These are phyloP conservation scores for Basileuterus tristriatus DNA, from an alignment of 2,797 vertebrate species.

Conservation along the genomic window DNA sequence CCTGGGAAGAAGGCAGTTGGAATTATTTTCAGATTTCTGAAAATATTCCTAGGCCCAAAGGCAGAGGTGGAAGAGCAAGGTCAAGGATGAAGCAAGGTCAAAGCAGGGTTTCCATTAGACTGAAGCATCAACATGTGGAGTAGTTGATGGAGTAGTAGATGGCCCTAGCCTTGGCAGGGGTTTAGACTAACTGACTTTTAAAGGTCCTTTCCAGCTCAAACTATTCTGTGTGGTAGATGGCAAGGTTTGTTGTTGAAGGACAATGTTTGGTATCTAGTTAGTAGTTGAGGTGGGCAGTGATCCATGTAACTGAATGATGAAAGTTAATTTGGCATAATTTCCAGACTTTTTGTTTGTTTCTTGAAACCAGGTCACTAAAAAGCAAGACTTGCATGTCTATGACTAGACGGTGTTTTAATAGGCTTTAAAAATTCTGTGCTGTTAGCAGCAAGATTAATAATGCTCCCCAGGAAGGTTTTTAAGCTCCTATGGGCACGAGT, in stretches of 20 bases:
- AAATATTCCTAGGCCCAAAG: background rate
- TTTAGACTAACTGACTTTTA: background rate
- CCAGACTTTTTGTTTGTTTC: background rate
- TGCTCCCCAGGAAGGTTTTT: background rate
- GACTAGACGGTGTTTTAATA: background rate
- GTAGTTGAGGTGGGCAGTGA: background rate
- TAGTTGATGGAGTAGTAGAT: background rate
- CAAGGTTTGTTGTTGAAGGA: background rate
- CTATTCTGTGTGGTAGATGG: background rate
- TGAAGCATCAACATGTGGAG: background rate
- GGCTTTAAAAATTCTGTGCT: slow-evolving; percentile 11
- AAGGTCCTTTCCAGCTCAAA: background rate
- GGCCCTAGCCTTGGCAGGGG: background rate
- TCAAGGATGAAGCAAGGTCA: slow-evolving; percentile 2
- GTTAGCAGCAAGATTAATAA: slow-evolving; percentile 10
- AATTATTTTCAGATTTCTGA: slow-evolving; percentile 18
- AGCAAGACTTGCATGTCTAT: background rate
- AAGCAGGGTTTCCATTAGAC: background rate
- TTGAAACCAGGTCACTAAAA: slow-evolving; percentile 12
- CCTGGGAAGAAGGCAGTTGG: background rate
- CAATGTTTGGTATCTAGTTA: background rate
- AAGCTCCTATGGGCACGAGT: background rate
- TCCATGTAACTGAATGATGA: background rate
- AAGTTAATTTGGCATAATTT: background rate
- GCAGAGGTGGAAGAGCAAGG: background rate